phyloP scores from a whole-genome alignment of 1,140 invertebrate genomes.

The Drosophila tsacasi region DNA sequence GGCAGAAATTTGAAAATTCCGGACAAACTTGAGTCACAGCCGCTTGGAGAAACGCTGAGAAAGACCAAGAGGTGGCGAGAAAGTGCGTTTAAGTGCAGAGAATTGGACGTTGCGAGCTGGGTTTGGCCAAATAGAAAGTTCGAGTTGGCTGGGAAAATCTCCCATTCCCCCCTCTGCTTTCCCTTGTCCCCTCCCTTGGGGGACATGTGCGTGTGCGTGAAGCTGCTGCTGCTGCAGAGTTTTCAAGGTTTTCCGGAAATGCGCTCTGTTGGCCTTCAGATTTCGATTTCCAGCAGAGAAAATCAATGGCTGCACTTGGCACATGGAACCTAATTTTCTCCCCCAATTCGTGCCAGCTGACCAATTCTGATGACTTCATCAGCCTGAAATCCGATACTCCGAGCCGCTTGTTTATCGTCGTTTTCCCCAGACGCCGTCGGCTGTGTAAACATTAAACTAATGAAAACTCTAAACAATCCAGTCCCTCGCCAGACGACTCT shows the following conservation, averaged over 20 bases:
- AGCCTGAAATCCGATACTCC: conserved; percentile 18
- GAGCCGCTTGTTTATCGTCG: conserved; percentile 18
- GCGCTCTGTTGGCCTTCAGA: conserved; percentile 37
- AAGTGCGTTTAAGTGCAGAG: conserved; percentile 6
- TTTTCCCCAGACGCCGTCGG: conserved; percentile 21
- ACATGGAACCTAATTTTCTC: not conserved
- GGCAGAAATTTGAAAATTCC: conserved; percentile 53
- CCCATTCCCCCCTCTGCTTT: conserved; percentile 11
- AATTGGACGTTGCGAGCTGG: not conserved
- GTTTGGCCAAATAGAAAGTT: conserved; percentile 41
- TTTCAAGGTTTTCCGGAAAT: conserved; percentile 72
- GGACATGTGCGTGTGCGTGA: conserved; percentile 54
- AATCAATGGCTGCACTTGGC: conserved; percentile 43
- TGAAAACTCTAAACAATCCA: conserved; percentile 6
- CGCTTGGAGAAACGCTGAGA: conserved; percentile 19
- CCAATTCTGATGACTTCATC: conserved; percentile 33
- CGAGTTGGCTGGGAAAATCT: conserved; percentile 42
- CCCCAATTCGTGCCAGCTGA: conserved; percentile 6
- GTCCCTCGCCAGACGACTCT: conserved; percentile 15
- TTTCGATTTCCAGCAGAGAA: conserved; percentile 30
- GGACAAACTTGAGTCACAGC: conserved; percentile 63
- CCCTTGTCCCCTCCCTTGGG: not conserved
- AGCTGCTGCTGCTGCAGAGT: conserved; percentile 28
- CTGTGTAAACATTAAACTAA: conserved; percentile 29
- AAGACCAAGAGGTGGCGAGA: not conserved